These are phyloP conservation scores for Somateria mollissima DNA, from an alignment of 2,797 vertebrate species.

Conservation along the genomic window DNA sequence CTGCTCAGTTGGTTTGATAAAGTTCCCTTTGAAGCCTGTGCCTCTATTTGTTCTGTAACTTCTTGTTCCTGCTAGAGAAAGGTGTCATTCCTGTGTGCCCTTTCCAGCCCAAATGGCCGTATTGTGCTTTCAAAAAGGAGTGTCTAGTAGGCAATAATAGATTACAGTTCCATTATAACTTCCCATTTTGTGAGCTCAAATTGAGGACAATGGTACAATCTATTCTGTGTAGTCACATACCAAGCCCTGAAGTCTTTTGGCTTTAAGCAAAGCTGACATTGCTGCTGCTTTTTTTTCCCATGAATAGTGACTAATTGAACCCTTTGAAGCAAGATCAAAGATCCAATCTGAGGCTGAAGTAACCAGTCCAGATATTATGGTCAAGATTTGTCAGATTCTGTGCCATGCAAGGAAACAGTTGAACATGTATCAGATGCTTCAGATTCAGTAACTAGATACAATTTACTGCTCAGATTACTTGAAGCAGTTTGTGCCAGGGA, in stretches of 20 bases:
- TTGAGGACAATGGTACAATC: rapidly evolving
- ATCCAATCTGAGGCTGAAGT: background rate
- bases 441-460: background rate
- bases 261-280: background rate
- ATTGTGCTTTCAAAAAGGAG: background rate
- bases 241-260: background rate
- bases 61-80: background rate
- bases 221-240: background rate
- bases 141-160: background rate
- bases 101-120: background rate
- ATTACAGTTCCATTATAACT: background rate
- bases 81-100: background rate
- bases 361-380: background rate
- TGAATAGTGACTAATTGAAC: background rate
- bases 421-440: rapidly evolving
- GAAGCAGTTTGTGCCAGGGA: background rate
- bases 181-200: background rate
- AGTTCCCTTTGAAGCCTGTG: background rate
- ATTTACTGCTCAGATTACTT: background rate
- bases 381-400: rapidly evolving
- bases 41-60: background rate
- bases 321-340: background rate
- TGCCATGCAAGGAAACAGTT: rapidly evolving
- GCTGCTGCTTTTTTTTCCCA: rapidly evolving
- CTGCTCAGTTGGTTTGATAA: background rate